Percentiles rank a stretch among this genome's conserved stretches.
These are phyloP conservation scores for Drosophila rhopaloa DNA, from an alignment of 1,140 invertebrate species.

Conservation along the genomic window DNA sequence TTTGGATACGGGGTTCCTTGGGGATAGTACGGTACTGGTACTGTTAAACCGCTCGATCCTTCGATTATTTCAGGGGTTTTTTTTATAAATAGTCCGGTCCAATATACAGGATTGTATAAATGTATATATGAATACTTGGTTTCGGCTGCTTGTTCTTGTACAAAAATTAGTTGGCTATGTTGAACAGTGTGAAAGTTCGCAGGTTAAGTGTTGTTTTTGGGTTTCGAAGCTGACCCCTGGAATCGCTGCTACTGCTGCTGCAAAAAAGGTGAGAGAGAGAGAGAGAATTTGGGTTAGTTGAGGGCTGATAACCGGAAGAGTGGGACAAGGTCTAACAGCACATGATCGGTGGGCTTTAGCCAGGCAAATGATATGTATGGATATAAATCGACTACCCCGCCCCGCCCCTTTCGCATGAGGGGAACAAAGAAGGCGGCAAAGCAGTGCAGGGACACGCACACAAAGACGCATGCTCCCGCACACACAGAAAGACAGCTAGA, in stretches of 20 bases:
- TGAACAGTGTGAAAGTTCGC: conserved; percentile 43
- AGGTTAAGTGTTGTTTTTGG: conserved; percentile 40
- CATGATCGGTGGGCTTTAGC: conserved; percentile 65
- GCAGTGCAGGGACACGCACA: conserved; percentile 66
- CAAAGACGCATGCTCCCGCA: conserved; percentile 27
- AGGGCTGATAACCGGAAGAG: conserved; percentile 17
- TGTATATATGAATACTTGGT: conserved; percentile 44
- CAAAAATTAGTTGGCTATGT: conserved; percentile 62
- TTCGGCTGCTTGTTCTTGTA: conserved; percentile 39
- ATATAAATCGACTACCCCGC: conserved; percentile 37
- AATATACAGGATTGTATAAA: conserved; percentile 55
- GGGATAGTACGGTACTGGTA: conserved; percentile 32
- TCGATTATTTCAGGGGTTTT: neutral
- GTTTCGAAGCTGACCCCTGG: conserved; percentile 73
- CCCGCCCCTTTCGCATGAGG: conserved; percentile 13
- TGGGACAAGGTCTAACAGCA: conserved; percentile 50
- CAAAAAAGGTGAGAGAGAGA: conserved; percentile 18
- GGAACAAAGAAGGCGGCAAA: conserved; percentile 75
- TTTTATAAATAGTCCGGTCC: conserved; percentile 21
- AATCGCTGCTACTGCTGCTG: conserved; percentile 58
- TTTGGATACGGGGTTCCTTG: conserved; percentile 20
- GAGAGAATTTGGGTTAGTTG: conserved; percentile 31
- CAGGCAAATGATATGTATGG: conserved; percentile 71
- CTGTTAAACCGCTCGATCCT: conserved; percentile 8
- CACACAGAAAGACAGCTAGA: conserved; percentile 2